A percentile compares a stretch with the other conserved stretches of the same genome.
These are phyloP conservation scores for Toxotes chatareus DNA, from an alignment of 2,113 vertebrate genomes.

Conservation along the genomic window DNA sequence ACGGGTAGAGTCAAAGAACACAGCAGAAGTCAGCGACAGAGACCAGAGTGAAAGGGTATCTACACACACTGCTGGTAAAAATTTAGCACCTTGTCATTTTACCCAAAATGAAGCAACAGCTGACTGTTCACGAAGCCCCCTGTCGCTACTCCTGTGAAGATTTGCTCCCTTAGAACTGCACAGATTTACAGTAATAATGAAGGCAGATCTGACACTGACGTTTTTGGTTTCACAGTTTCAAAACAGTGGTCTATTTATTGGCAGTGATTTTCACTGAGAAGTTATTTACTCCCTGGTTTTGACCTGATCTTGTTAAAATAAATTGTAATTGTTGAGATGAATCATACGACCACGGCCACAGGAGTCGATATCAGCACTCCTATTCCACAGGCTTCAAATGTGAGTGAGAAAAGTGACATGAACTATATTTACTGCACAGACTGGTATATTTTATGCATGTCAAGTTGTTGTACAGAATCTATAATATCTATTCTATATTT, in stretches of 20 bases:
- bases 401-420: slow-evolving; percentile 40
- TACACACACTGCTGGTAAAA: no score
- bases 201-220: no score
- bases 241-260: neutral
- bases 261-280: no score
- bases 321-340: neutral
- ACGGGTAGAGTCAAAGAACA: no score
- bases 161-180: no score
- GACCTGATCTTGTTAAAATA: neutral
- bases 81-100: neutral
- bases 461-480: slow-evolving; percentile 66
- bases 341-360: neutral
- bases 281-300: neutral
- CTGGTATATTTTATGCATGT: slow-evolving; percentile 70
- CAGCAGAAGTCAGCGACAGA: no score
- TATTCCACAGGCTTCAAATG: slow-evolving; percentile 31
- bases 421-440: slow-evolving; percentile 55
- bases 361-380: slow-evolving; percentile 30
- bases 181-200: no score
- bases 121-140: no score
- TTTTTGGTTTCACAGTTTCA: no score
- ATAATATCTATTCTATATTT: slow-evolving; percentile 68
- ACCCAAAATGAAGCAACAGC: neutral
- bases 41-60: no score
- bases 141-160: neutral